Percentiles rank a stretch among this genome's conserved stretches.
phyloP scores from a whole-genome alignment of 2,888 invertebrate species.

The Clanis bilineata region DNA sequence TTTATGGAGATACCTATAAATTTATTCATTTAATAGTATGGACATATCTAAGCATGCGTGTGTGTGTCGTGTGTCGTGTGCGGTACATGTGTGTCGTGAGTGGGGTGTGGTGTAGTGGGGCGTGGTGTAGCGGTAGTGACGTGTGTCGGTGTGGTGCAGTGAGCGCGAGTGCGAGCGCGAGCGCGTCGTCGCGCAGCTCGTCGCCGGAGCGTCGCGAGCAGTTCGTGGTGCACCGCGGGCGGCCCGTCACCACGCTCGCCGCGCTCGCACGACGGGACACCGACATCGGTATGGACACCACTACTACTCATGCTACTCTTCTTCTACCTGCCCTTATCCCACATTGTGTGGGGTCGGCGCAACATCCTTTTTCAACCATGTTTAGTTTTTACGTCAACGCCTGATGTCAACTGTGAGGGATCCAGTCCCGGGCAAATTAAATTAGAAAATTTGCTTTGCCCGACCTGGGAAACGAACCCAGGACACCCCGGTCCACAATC shows the following conservation, averaged over 20 bases:
- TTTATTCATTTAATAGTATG: too few relatives aligned
- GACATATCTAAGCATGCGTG: not conserved
- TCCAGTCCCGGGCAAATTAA: too few relatives aligned
- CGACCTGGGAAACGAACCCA: too few relatives aligned
- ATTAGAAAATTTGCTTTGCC: too few relatives aligned
- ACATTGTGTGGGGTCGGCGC: too few relatives aligned
- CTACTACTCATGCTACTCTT: not conserved
- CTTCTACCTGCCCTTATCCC: too few relatives aligned
- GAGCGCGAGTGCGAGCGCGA: slow-evolving; percentile 40
- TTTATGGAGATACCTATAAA: too few relatives aligned
- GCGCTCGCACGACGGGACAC: slow-evolving; percentile 74
- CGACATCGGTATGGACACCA: slow-evolving; percentile 40
- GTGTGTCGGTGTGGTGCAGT: not conserved
- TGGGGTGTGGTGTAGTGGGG: slow-evolving; percentile 20
- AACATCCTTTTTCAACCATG: too few relatives aligned
- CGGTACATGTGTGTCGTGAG: not conserved
- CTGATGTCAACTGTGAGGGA: too few relatives aligned
- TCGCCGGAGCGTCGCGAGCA: slow-evolving; percentile 79
- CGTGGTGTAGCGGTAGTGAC: not conserved
- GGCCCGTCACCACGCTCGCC: slow-evolving; percentile 88
- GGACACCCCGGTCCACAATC: too few relatives aligned
- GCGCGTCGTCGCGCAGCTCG: slow-evolving; percentile 59
- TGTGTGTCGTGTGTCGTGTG: not conserved
- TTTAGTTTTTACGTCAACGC: too few relatives aligned
- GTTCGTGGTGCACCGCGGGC: slow-evolving; percentile 91